These are phyloP conservation scores for Excalfactoria chinensis DNA, from an alignment of 2,113 vertebrate species.

Conservation along the genomic window DNA sequence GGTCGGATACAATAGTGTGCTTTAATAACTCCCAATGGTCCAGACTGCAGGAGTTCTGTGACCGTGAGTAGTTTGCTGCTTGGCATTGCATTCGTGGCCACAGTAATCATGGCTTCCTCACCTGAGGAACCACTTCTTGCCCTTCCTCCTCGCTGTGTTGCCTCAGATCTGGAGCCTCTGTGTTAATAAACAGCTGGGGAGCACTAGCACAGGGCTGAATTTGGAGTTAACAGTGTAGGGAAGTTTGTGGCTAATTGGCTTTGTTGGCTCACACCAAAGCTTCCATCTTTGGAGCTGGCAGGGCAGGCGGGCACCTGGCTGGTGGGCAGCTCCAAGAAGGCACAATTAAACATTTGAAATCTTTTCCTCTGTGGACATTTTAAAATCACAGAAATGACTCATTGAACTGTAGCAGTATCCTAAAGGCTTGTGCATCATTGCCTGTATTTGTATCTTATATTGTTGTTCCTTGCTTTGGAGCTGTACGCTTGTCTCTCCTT, in stretches of 20 bases:
- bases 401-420: rapidly evolving
- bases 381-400: too few species aligned
- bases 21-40: conserved; percentile 30
- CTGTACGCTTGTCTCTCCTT: rapidly evolving
- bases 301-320: rapidly evolving
- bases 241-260: not conserved
- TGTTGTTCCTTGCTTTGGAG: not conserved
- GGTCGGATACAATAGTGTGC: not conserved
- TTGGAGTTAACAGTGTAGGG: rapidly evolving
- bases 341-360: too few species aligned
- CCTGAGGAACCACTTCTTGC: rapidly evolving
- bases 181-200: rapidly evolving
- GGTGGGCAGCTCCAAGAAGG: rapidly evolving
- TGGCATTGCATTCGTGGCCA: rapidly evolving
- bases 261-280: rapidly evolving
- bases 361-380: rapidly evolving
- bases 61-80: not conserved
- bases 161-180: rapidly evolving
- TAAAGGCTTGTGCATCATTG: rapidly evolving
- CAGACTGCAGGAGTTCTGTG: not conserved
- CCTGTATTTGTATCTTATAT: rapidly evolving
- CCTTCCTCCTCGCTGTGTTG: not conserved
- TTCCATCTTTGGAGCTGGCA: not conserved
- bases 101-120: not conserved
- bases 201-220: not conserved